These are phyloP conservation scores for Phoebastria nigripes DNA, from an alignment of 2,797 vertebrate species.

Conservation along the genomic window DNA sequence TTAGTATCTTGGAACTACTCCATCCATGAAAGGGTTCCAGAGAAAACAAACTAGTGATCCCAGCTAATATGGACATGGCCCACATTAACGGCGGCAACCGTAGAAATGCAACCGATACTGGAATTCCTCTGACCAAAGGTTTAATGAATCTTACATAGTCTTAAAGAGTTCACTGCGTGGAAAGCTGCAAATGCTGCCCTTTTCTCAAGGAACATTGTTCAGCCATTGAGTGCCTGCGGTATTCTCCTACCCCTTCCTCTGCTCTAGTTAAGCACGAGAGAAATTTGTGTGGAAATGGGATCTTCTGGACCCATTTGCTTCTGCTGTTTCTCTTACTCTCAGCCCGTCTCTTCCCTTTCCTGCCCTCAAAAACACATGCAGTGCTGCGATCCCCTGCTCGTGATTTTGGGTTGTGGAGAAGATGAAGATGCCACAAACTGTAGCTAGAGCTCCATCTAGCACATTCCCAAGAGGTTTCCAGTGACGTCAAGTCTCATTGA, in stretches of 20 bases:
- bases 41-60: conserved; percentile 74
- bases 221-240: not conserved
- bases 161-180: not conserved
- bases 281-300: not conserved
- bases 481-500: not conserved
- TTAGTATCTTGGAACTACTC: conserved; percentile 74
- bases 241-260: not conserved
- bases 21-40: conserved; percentile 74
- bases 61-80: conserved; percentile 54
- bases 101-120: not conserved
- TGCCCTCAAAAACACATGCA: not conserved
- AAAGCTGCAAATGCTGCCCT: not conserved
- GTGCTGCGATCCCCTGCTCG: rapidly evolving
- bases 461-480: not conserved
- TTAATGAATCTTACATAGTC: conserved; percentile 1
- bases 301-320: not conserved
- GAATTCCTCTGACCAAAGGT: not conserved
- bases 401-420: not conserved
- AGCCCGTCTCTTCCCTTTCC: not conserved
- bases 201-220: not conserved
- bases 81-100: conserved; percentile 38
- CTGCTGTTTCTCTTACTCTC: not conserved
- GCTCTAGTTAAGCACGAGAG: not conserved
- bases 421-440: not conserved
- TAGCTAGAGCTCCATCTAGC: not conserved